Base-by-base conservation (phyloP, 1,140 invertebrate species). In the Drosophila biarmipes region DNA sequence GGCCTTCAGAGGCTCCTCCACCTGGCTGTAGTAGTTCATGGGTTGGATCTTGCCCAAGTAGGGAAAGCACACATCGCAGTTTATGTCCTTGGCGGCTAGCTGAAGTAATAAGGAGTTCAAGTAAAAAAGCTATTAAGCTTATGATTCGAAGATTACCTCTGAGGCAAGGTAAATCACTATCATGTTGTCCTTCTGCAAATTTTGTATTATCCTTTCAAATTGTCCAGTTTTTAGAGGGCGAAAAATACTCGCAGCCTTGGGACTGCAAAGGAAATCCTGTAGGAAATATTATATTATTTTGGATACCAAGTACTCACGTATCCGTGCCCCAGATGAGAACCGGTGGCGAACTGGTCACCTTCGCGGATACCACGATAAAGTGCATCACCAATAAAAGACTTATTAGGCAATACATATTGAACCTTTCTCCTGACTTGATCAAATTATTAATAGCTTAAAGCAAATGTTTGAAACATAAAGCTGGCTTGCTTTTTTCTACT, bases 291-390 rank as follows among this genome's bases (percentile, higher is more conserved):
- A 2, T 7, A 15, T 6, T 19, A 14, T 2, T 42, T 34, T 12
- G 5, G 8, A 24, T n/a, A 6, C 21, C 3, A 12, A 29, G 29
- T 3, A 89, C 84, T 89, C 40, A 87, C 84, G 63, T 46, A 6
- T 67, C n/a, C 0, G 10, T 34, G n/a, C 84, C 84, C 84, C 75
- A 87, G 5, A 87, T 62, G 0, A 87, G 1, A 12, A 64, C 75
- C 14, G 84, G 84, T 8, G 81, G 81, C 0, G 74, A 52, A n/a
- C 45, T 40, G 1, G 27, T 6, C 1, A 67, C 14, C 0, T 43
- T 2, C 0, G 14, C 15, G 0, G 37, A n/a, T 29, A 12, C 53
- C 14, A 35, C 11, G 4, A 11, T 7, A 10, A 24, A 12, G 4
- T 19, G 17, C 0, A 35, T 6, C 7, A 10, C 14, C 17, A 45